These are phyloP conservation scores for Salmo trutta DNA, from an alignment of 2,797 vertebrate species.

Conservation along the genomic window DNA sequence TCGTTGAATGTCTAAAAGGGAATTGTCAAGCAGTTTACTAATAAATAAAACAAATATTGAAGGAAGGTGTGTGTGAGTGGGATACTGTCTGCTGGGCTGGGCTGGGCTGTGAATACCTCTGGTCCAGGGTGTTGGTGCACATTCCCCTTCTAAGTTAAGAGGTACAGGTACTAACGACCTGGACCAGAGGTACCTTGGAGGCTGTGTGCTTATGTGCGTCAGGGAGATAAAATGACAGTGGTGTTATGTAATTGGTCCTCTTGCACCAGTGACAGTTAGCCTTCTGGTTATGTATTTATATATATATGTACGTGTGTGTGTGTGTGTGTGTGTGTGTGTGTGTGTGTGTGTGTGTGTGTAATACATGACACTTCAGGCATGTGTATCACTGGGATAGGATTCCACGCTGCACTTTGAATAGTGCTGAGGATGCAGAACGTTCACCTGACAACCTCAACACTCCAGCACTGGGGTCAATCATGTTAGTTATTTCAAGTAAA, in stretches of 20 bases:
- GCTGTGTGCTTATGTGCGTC: constrained; percentile 11
- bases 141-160: too few species aligned
- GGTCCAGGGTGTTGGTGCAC: too few species aligned
- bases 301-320: not conserved
- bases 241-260: constrained; percentile 46
- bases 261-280: constrained; percentile 37
- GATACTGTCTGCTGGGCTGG: not conserved
- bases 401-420: constrained; percentile 57
- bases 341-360: constrained; percentile 18
- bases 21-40: constrained; percentile 72
- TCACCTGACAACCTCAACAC: constrained; percentile 5
- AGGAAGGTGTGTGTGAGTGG: not conserved
- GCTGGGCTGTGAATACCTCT: not conserved
- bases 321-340: constrained; percentile 1
- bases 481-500: not conserved
- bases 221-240: constrained; percentile 41
- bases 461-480: not conserved
- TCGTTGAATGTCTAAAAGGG: constrained; percentile 75
- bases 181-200: not conserved
- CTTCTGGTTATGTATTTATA: constrained; percentile 54
- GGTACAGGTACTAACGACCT: not conserved
- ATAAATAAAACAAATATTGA: constrained; percentile 62
- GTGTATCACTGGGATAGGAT: constrained; percentile 40
- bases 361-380: constrained; percentile 62
- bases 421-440: constrained; percentile 39